These are phyloP conservation scores for Tauraco erythrolophus DNA, from an alignment of 2,113 vertebrate species.

Conservation along the genomic window DNA sequence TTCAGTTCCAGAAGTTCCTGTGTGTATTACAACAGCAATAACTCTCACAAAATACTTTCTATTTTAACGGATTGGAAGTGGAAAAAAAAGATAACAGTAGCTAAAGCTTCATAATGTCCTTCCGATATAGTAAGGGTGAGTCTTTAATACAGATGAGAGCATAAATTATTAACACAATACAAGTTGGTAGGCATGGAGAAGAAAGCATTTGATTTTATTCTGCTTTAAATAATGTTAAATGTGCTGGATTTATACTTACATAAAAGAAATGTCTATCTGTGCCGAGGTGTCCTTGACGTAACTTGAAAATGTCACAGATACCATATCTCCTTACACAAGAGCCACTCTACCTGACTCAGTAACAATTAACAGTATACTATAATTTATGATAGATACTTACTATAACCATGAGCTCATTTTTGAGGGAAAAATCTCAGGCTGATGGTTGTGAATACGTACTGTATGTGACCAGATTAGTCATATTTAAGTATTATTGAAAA, in stretches of 20 bases:
- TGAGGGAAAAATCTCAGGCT: background rate
- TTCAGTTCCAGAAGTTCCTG: background rate
- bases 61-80: background rate
- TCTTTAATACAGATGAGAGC: background rate
- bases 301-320: background rate
- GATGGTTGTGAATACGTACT: background rate
- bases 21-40: background rate
- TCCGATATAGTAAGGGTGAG: background rate
- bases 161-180: background rate
- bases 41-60: background rate
- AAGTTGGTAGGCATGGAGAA: background rate
- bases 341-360: background rate
- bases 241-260: background rate
- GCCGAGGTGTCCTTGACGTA: background rate
- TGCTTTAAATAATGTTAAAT: background rate
- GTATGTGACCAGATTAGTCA: background rate
- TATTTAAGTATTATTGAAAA: background rate
- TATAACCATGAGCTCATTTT: background rate
- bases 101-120: background rate
- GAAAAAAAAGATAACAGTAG: background rate
- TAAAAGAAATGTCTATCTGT: background rate
- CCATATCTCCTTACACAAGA: background rate
- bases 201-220: background rate
- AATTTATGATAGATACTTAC: background rate
- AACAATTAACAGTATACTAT: background rate